Conservation (phyloP, 2,888 invertebrate genomes). For the Taphrorychus bicolor region DNA sequence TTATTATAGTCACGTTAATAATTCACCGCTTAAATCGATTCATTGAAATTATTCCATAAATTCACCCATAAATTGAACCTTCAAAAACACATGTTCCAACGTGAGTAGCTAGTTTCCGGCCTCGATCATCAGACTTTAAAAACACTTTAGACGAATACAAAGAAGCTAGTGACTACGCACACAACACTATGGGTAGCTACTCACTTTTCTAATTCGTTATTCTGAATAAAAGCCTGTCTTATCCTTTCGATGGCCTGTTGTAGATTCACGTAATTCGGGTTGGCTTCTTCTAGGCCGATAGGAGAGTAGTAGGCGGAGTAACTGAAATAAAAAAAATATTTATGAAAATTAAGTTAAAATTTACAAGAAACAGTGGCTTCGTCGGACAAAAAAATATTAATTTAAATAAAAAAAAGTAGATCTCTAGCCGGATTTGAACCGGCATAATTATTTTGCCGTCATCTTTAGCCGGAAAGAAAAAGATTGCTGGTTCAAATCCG, state of each 20-base stretch:
- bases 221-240: slow-evolving; percentile 76
- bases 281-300: slow-evolving; percentile 65
- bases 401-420: too few species aligned
- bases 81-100: not conserved
- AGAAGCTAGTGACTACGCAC: not conserved
- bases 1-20: not conserved
- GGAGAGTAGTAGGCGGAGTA: slow-evolving; percentile 56
- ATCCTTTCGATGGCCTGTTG: slow-evolving; percentile 79
- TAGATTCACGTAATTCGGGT: slow-evolving; percentile 73
- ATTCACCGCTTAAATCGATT: not conserved
- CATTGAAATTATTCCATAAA: not conserved
- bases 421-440: too few species aligned
- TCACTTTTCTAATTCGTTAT: slow-evolving; percentile 83
- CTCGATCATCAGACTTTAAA: too few species aligned
- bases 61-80: not conserved
- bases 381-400: too few species aligned
- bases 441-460: too few species aligned
- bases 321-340: too few species aligned
- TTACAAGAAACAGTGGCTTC: too few species aligned
- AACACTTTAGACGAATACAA: not conserved
- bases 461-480: too few species aligned
- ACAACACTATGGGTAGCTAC: slow-evolving; percentile 51
- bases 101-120: too few species aligned
- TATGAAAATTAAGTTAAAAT: too few species aligned
- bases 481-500: too few species aligned